phyloP scores from a whole-genome alignment of 2,888 invertebrate genomes.

The Eucriotettix oculatus region DNA sequence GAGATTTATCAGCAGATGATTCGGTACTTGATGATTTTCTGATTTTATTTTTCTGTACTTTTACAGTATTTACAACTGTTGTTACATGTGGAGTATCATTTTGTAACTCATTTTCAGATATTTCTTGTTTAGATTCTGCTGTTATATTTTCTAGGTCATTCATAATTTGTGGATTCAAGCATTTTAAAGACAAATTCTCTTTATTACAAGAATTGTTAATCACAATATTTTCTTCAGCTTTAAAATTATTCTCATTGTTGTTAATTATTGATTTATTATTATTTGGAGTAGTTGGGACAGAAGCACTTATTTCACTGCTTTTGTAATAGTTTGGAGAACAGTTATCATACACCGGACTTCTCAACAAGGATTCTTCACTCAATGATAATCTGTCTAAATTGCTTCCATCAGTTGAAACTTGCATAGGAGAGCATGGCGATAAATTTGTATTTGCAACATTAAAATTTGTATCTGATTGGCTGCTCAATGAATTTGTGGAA shows the following conservation, averaged over 20 bases:
- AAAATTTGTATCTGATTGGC: constrained; percentile 19
- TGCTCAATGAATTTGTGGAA: constrained; percentile 24
- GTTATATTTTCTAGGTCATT: too few relatives aligned
- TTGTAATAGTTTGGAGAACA: neutral
- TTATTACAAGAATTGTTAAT: too few relatives aligned
- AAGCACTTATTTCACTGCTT: neutral
- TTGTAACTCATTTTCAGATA: too few relatives aligned
- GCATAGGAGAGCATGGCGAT: constrained; percentile 32
- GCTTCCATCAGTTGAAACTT: constrained; percentile 27
- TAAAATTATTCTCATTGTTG: too few relatives aligned
- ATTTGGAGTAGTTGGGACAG: constrained; percentile 3
- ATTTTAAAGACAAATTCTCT: too few relatives aligned
- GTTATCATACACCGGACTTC: constrained; percentile 1
- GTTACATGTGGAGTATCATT: too few relatives aligned
- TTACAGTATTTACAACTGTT: neutral
- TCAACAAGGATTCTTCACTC: constrained; percentile 8
- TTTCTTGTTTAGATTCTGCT: too few relatives aligned
- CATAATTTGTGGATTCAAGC: too few relatives aligned
- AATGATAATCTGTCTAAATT: constrained; percentile 1
- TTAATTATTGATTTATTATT: neutral
- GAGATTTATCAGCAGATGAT: neutral
- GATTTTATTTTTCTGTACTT: neutral
- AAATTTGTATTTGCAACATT: constrained; percentile 27
- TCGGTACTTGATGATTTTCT: neutral
- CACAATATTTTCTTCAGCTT: too few relatives aligned